A percentile compares a stretch with the other conserved stretches of the same genome.
Evolutionary conservation across 2,113 vertebrate genomes (phyloP).

Genomic region (Catagonus wagneri): DNA sequence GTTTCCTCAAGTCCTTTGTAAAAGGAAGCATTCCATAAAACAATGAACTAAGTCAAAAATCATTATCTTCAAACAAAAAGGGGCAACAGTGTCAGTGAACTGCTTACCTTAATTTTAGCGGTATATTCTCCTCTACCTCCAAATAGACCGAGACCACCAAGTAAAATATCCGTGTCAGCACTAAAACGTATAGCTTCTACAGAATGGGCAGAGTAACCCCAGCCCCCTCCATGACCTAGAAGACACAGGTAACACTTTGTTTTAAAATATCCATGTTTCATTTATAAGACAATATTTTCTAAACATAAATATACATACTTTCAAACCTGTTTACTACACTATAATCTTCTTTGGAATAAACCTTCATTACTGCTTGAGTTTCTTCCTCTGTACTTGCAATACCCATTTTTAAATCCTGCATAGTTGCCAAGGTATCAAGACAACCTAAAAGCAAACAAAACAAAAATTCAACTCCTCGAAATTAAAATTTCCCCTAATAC

Average conservation of each 20-base stretch:
- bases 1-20: conserved; percentile 11
- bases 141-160: conserved; percentile 98
- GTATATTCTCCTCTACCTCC: conserved; percentile 99
- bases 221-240: conserved; percentile 98
- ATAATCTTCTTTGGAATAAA: conserved; percentile 99
- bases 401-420: conserved; percentile 99
- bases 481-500: background rate
- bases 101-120: conserved; percentile 97
- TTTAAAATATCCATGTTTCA: conserved; percentile 1
- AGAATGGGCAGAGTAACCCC: conserved; percentile 99
- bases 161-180: conserved; percentile 96
- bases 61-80: background rate
- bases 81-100: background rate
- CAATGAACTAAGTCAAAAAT: conserved; percentile 2
- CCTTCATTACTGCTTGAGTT: conserved; percentile 98
- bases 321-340: conserved; percentile 99
- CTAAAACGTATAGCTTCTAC: conserved; percentile 99
- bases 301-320: conserved; percentile 89
- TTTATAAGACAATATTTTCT: background rate
- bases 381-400: conserved; percentile 97
- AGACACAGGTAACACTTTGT: background rate
- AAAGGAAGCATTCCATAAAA: background rate
- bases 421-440: conserved; percentile 97
- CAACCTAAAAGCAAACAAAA: conserved; percentile 90
- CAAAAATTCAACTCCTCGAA: conserved; percentile 47